Evolutionary conservation across 92 coral and sea anemone genomes (phyloP).

Genomic region (Paragorgia papillata): DNA sequence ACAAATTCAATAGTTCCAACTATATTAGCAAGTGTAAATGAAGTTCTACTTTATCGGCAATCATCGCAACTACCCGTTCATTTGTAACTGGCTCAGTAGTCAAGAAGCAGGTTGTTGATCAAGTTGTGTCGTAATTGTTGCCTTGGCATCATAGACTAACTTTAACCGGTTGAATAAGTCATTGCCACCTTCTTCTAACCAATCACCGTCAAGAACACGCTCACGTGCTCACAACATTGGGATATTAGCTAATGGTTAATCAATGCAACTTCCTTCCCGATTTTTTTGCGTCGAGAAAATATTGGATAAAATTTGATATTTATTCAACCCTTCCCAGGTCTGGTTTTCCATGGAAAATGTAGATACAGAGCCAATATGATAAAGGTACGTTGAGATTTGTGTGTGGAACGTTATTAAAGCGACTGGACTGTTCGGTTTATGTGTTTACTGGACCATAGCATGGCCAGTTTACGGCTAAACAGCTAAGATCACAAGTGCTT

Average conservation of each 20-base stretch:
- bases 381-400: background rate
- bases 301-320: background rate
- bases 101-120: background rate
- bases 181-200: background rate
- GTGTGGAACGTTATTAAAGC: background rate
- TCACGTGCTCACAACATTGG: background rate
- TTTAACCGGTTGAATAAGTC: slow-evolving; percentile 1
- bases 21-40: too few species aligned
- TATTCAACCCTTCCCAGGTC: background rate
- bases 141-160: background rate
- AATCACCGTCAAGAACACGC: background rate
- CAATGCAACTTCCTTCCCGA: background rate
- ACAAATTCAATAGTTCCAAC: too few species aligned
- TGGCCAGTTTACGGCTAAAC: background rate
- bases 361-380: background rate
- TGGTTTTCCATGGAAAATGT: background rate
- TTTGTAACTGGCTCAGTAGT: background rate
- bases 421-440: too few species aligned
- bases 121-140: background rate
- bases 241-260: background rate
- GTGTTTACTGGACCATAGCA: background rate
- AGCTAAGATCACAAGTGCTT: too few species aligned
- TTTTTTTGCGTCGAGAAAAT: background rate
- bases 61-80: background rate
- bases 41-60: background rate